These are phyloP conservation scores for Drosophila takahashii DNA, from an alignment of 1,140 invertebrate genomes.

Conservation along the genomic window DNA sequence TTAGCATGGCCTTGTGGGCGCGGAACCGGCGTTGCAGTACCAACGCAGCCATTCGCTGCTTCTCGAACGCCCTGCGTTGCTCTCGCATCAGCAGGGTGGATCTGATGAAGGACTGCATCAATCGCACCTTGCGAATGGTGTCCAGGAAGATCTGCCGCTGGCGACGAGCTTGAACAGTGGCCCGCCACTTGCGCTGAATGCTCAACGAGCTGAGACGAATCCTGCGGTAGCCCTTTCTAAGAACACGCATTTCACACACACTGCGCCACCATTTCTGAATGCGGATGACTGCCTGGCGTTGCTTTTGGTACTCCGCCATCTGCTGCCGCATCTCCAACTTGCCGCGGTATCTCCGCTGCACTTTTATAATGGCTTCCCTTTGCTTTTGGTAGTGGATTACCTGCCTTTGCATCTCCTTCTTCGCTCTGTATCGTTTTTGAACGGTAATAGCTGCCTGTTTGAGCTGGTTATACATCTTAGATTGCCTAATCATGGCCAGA, in stretches of 20 bases:
- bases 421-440: constrained; percentile 56
- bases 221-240: constrained; percentile 55
- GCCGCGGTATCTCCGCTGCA: constrained; percentile 55
- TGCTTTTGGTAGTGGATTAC: constrained; percentile 57
- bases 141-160: constrained; percentile 72
- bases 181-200: constrained; percentile 77
- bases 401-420: constrained; percentile 50
- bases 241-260: constrained; percentile 50
- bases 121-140: constrained; percentile 52
- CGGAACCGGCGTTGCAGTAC: constrained; percentile 86
- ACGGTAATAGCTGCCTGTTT: constrained; percentile 24
- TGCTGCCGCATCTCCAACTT: constrained; percentile 52
- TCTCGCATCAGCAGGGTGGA: constrained; percentile 56
- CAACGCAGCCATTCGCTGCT: constrained; percentile 76
- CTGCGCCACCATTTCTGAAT: constrained; percentile 78
- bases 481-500: constrained; percentile 39
- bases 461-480: constrained; percentile 16
- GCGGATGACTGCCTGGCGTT: constrained; percentile 30
- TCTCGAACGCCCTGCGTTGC: constrained; percentile 75
- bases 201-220: constrained; percentile 53
- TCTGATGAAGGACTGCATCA: constrained; percentile 84
- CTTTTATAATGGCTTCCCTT: constrained; percentile 31
- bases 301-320: constrained; percentile 28
- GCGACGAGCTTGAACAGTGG: constrained; percentile 43
- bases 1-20: constrained; percentile 71